Evolutionary conservation across 1,140 invertebrate genomes (phyloP), one percentile per base, ranked within the genome.

Genomic region (Plectrocnemia conspersa): DNA sequence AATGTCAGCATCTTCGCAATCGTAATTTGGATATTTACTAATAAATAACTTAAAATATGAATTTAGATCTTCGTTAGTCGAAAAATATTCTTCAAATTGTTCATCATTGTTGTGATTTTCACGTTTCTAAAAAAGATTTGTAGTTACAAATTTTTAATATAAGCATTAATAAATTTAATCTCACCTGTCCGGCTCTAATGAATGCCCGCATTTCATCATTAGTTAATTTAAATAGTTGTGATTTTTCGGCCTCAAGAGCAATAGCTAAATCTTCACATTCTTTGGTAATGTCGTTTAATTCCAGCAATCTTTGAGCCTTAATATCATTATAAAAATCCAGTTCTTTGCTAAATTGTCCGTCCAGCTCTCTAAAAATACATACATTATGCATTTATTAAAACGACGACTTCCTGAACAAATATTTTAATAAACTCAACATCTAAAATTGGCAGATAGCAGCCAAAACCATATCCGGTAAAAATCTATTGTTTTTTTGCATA

Each of bases 61-160:
- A 48, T 15, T 11, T 19, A 48, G 19, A 11, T 15, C 10, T 16
- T 48, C 15, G n/a, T 24, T 27, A 3, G 15, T 10, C 9, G 3
- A 18, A 22, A 48, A 48, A 35, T 48, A 48, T 35, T 48, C 46
- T 10, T 48, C 19, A 35, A 48, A 48, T 2, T 21, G 25, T 5
- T 33, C 32, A 22, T 48, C 29, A 13, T 35, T 48, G 1, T 35
- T 10, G 33, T 48, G 46, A 21, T 35, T 13, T 11, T 33, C 15
- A 19, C 19, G 21, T 9, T 29, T 5, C 46, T 47, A 29, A 15
- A 47, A 29, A 22, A 16, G 11, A 29, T 10, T 15, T 19, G 16
- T 45, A n/a, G 27, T 24, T 45, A 4, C 6, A 45, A 9, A 45
- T 19, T 3, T 19, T 18, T 3, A 41, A 19, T 3, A 3, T 5